Evolutionary conservation across 2,888 invertebrate genomes (phyloP).

Genomic region (Drosophila maculinotata): DNA sequence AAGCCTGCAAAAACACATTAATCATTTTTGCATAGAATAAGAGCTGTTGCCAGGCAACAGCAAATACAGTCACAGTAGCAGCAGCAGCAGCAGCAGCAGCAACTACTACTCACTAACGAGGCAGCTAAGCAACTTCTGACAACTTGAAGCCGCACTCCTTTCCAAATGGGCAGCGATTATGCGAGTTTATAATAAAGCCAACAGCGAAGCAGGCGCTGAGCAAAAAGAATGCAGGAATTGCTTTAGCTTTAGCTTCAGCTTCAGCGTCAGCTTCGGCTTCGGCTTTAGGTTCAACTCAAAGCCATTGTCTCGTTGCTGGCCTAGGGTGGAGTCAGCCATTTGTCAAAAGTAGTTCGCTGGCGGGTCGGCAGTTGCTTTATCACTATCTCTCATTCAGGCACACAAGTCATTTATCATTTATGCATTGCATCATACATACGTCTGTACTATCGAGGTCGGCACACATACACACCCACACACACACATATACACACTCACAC

Average conservation of each 20-base stretch:
- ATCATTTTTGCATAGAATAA: constrained; percentile 75
- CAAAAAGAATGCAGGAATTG: constrained; percentile 18
- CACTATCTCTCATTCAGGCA: constrained; percentile 73
- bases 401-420: constrained; percentile 79
- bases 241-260: constrained; percentile 10
- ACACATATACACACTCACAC: background rate
- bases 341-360: constrained; percentile 71
- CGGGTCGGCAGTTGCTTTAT: constrained; percentile 67
- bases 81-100: constrained; percentile 6
- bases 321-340: constrained; percentile 55
- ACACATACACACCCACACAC: constrained; percentile 3
- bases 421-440: constrained; percentile 66
- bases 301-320: constrained; percentile 43
- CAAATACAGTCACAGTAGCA: constrained; percentile 3
- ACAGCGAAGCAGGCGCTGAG: constrained; percentile 26
- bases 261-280: constrained; percentile 1
- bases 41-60: constrained; percentile 44
- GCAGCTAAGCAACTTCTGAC: constrained; percentile 67
- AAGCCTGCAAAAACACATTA: constrained; percentile 51
- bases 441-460: constrained; percentile 39
- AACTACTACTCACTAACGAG: constrained; percentile 63
- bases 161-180: constrained; percentile 70
- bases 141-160: constrained; percentile 52
- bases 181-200: constrained; percentile 77
- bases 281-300: constrained; percentile 12